Percentiles rank a stretch among this genome's conserved stretches.
phyloP scores from a whole-genome alignment of 2,113 vertebrate genomes.

The Sander vitreus region DNA sequence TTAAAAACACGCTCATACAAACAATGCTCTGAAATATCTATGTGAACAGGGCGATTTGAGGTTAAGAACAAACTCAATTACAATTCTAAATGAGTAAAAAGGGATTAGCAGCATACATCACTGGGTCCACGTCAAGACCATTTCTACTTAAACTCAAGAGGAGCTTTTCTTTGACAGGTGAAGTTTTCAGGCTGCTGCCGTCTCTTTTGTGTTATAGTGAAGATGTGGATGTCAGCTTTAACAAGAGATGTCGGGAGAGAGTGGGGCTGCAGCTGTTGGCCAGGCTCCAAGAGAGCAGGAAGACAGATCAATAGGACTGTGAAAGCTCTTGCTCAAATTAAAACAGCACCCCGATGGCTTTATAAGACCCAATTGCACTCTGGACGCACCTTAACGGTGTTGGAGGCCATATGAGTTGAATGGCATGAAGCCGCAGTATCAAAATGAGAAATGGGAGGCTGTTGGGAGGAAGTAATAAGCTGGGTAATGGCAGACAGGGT shows the following conservation, averaged over 20 bases:
- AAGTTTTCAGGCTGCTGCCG: conserved; percentile 15
- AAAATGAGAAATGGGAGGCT: conserved; percentile 72
- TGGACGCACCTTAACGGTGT: conserved; percentile 64
- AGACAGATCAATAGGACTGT: conserved; percentile 75
- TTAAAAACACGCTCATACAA: too few species aligned
- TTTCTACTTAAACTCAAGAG: conserved; percentile 7
- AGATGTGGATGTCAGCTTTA: conserved; percentile 66
- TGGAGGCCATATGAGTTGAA: conserved; percentile 57
- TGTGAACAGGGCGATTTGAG: not conserved
- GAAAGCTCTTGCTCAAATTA: conserved; percentile 79
- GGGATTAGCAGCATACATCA: not conserved
- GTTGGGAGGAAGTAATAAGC: conserved; percentile 73
- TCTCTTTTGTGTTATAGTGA: conserved; percentile 42
- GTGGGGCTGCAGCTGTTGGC: conserved; percentile 43
- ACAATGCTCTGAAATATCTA: not conserved
- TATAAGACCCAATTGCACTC: conserved; percentile 77
- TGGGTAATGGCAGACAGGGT: conserved; percentile 73
- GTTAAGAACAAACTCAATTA: not conserved
- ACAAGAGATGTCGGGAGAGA: conserved; percentile 34
- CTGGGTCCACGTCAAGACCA: not conserved
- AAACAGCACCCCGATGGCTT: conserved; percentile 76
- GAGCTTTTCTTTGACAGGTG: conserved; percentile 33
- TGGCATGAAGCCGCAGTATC: conserved; percentile 55
- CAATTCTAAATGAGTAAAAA: conserved; percentile 5
- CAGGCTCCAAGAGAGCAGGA: conserved; percentile 53